Conservation (phyloP, 2,797 vertebrate species). For the Rhabdomys pumilio region DNA sequence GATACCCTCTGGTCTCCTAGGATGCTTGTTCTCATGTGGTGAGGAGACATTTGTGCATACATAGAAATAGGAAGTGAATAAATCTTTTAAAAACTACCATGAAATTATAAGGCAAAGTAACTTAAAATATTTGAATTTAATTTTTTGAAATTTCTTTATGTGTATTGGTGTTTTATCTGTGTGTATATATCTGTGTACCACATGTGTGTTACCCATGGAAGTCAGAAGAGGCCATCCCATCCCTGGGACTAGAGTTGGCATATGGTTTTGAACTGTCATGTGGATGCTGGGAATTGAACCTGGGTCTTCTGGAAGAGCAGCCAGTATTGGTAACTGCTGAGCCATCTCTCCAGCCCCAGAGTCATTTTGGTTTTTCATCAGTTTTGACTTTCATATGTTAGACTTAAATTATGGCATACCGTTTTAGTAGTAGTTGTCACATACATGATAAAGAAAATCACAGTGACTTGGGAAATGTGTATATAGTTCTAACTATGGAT, state of each 20-base stretch:
- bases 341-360: background rate
- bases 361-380: background rate
- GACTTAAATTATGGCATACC: slow-evolving; percentile 26
- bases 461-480: background rate
- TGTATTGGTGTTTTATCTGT: background rate
- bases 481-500: background rate
- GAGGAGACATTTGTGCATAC: background rate
- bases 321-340: background rate
- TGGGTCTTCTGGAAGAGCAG: background rate
- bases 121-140: slow-evolving; percentile 2
- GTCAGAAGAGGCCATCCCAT: background rate
- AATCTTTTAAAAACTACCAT: background rate
- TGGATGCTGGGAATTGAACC: background rate
- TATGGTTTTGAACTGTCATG: background rate
- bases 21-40: no score
- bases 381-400: background rate
- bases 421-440: background rate
- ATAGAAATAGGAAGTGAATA: background rate
- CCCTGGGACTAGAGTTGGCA: background rate
- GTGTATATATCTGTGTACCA: background rate
- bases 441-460: slow-evolving; percentile 49
- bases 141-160: background rate
- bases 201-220: background rate
- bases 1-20: background rate
- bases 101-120: background rate